Evolutionary conservation across 2,888 invertebrate species (phyloP), one percentile per base, ranked within the genome.

Genomic region (Pasiphila rectangulata): DNA sequence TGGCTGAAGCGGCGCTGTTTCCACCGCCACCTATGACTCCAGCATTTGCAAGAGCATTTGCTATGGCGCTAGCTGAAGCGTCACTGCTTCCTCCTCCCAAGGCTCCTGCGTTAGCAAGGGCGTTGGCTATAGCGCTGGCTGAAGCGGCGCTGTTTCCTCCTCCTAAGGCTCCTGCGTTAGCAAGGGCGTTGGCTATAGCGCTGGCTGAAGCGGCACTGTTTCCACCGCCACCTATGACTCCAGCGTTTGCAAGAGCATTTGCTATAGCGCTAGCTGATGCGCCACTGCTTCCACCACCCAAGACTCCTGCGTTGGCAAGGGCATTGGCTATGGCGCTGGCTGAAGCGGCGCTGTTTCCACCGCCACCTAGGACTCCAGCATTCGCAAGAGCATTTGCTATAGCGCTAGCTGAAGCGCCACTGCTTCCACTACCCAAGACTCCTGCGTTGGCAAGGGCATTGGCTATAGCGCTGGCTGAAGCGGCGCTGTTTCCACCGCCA

Each of bases 31-130:
- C 34, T 9, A 20, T 24, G 5, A 23, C 1, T 15, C 20, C 21
- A 1, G 12, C 40, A 15, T 23, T 34, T 3, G 34, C 13, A 13
- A 13, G 2, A 0, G 42, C 38, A 9, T 19, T 49, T 0, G 36
- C 49, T 21, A 4, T 2, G 2, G 41, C 46, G 9, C 13, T 20
- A 1, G 46, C 21, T 4, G 23, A 32, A 0, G 59, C 46, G 10
- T 2, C 12, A 21, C 13, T 9, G 17, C 9, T 1, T 3, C 16
- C 19, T n/a, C 17, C 5, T 3, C 6, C 23, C 0, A 2, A 3
- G 4, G 19, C 7, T 19, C 24, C 25, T 0, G 19, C 20, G n/a
- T 35, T 35, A 4, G 35, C 42, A 10, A 23, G 3, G 1, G 40
- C 30, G 6, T 30, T 21, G 1, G 40, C 40, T 9, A 13, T 9